Evolutionary conservation across 2,888 invertebrate genomes (phyloP).

Genomic region (Alentia gelatinosa): DNA sequence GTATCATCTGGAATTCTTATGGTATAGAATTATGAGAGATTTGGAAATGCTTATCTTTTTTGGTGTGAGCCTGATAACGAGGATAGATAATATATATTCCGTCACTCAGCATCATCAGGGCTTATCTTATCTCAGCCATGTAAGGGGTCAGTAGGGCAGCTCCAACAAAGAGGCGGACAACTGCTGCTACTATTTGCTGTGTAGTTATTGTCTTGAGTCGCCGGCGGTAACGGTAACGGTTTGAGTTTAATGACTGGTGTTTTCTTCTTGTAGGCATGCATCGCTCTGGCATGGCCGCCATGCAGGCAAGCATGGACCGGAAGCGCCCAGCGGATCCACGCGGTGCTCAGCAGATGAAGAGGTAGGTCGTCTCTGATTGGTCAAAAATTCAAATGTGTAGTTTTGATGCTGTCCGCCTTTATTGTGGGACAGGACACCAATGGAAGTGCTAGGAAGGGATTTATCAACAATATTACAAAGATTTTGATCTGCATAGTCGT

Average conservation of each 20-base stretch:
- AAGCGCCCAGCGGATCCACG: conserved; percentile 51
- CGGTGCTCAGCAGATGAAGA: conserved; percentile 53
- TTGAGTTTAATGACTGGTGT: background rate
- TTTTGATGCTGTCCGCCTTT: background rate
- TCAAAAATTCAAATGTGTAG: background rate
- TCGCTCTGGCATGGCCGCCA: conserved; percentile 48
- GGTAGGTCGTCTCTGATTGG: conserved; percentile 34
- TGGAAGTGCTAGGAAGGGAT: no score
- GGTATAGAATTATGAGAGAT: background rate
- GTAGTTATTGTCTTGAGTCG: background rate
- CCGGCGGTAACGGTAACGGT: no score
- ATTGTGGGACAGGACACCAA: no score
- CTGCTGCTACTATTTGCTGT: background rate
- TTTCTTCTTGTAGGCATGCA: conserved; percentile 52
- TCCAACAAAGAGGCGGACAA: no score
- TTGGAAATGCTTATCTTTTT: background rate
- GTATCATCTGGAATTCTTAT: no score
- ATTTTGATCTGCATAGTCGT: no score
- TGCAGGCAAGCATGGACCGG: conserved; percentile 54
- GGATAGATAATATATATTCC: background rate
- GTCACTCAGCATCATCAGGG: background rate
- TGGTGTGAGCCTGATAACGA: background rate
- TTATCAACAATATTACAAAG: no score
- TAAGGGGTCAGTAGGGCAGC: background rate
- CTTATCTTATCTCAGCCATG: background rate